phyloP scores from a whole-genome alignment of 1,140 invertebrate species.

The Drosophila ohnishii region DNA sequence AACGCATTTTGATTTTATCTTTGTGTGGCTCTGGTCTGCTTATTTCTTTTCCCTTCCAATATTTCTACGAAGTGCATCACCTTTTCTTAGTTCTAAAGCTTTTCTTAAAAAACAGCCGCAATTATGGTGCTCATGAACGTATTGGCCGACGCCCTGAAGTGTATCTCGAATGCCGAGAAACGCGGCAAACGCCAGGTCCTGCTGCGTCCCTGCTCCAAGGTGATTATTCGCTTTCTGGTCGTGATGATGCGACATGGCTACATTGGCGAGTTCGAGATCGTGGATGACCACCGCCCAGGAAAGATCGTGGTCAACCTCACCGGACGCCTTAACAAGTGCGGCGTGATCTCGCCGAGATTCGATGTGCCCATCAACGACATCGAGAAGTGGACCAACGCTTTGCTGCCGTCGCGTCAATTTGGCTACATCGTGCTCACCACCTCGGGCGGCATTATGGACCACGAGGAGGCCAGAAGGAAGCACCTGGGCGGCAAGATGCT shows the following conservation, averaged over 20 bases:
- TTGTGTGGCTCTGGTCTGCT: neutral
- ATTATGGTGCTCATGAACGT: conserved; percentile 99
- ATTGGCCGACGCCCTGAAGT: conserved; percentile 98
- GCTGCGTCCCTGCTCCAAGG: conserved; percentile 98
- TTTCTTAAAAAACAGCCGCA: conserved; percentile 77
- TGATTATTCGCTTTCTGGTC: conserved; percentile 98
- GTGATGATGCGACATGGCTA: conserved; percentile 99
- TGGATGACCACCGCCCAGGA: conserved; percentile 99
- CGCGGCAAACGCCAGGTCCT: conserved; percentile 99
- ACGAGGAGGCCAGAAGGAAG: conserved; percentile 99
- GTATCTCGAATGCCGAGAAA: conserved; percentile 99
- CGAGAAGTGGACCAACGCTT: conserved; percentile 98
- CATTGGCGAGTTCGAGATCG: conserved; percentile 99
- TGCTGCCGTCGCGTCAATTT: conserved; percentile 99
- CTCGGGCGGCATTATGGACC: conserved; percentile 99
- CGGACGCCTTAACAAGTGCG: conserved; percentile 98
- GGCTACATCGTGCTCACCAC: conserved; percentile 98
- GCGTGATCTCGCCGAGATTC: conserved; percentile 96
- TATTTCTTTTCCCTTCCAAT: neutral
- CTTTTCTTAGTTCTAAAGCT: neutral
- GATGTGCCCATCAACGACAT: conserved; percentile 98
- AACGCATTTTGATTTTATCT: neutral
- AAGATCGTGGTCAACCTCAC: conserved; percentile 99
- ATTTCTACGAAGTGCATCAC: neutral
- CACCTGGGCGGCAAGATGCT: conserved; percentile 99